A percentile compares a stretch with the other conserved stretches of the same genome.
phyloP scores from a whole-genome alignment of 2,113 vertebrate species.

The Helogale parvula region DNA sequence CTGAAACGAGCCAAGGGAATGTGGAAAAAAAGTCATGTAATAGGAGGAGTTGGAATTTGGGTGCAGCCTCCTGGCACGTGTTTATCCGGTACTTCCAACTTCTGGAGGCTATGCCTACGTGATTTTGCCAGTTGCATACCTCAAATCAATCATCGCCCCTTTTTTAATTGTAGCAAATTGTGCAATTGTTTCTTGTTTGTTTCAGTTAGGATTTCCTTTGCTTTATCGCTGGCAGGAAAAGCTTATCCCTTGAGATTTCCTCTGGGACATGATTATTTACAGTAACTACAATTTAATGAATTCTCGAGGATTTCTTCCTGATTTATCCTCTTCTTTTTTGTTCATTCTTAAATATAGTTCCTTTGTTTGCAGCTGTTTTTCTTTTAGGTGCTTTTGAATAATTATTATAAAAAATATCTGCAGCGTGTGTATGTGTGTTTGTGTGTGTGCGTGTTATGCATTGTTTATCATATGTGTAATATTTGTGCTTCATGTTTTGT shows the following conservation, averaged over 20 bases:
- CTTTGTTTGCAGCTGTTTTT: neutral
- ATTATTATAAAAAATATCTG: neutral
- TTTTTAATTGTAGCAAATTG: neutral
- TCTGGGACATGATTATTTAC: slow-evolving; percentile 31
- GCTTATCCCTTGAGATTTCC: slow-evolving; percentile 58
- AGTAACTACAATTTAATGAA: neutral
- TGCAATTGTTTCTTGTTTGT: slow-evolving; percentile 24
- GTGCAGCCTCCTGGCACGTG: neutral
- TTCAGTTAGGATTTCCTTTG: slow-evolving; percentile 57
- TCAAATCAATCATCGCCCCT: neutral
- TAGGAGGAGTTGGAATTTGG: neutral
- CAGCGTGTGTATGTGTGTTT: accelerated
- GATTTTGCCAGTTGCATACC: neutral
- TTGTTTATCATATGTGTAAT: neutral
- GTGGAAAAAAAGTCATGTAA: neutral
- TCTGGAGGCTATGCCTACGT: slow-evolving; percentile 30
- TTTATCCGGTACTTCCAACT: neutral
- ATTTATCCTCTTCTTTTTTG: neutral
- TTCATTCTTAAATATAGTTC: neutral
- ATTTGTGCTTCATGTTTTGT: neutral
- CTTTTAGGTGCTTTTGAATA: neutral
- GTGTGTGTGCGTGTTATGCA: no score
- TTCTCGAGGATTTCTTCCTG: slow-evolving; percentile 4
- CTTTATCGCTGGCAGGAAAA: slow-evolving; percentile 47
- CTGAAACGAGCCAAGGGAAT: neutral